Percentiles rank a stretch among this genome's conserved stretches.
Conservation (phyloP, 2,797 vertebrate genomes). For the Sebastiscus albofasciatus region DNA sequence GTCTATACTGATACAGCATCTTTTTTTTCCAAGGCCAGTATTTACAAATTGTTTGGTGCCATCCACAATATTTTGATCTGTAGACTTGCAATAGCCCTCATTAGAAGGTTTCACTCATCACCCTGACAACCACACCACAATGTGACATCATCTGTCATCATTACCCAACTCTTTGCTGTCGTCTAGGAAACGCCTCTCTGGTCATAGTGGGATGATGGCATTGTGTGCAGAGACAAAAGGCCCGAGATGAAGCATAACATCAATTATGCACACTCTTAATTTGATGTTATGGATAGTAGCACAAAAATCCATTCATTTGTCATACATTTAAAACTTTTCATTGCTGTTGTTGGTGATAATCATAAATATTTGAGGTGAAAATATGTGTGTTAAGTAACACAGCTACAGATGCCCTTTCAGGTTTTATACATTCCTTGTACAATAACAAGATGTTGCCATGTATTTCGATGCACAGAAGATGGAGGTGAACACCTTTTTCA, state of each 20-base stretch:
- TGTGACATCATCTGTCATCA: conserved; percentile 85
- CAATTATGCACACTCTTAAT: conserved; percentile 41
- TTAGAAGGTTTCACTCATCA: conserved; percentile 16
- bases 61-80: background rate
- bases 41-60: background rate
- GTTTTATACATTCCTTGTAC: background rate
- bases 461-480: background rate
- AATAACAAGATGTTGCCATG: background rate
- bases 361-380: background rate
- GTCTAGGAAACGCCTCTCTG: conserved; percentile 79
- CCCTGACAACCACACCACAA: conserved; percentile 27
- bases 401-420: background rate
- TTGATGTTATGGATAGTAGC: background rate
- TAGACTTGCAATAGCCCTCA: background rate
- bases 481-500: background rate
- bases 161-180: conserved; percentile 86
- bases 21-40: background rate
- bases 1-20: background rate
- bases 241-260: conserved; percentile 50
- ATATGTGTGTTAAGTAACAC: background rate
- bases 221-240: conserved; percentile 35
- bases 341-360: background rate
- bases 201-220: conserved; percentile 74
- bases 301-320: background rate
- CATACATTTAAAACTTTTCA: background rate